Evolutionary conservation across 2,797 vertebrate genomes (phyloP), one percentile per base, ranked within the genome.

Genomic region (Bradypus variegatus): DNA sequence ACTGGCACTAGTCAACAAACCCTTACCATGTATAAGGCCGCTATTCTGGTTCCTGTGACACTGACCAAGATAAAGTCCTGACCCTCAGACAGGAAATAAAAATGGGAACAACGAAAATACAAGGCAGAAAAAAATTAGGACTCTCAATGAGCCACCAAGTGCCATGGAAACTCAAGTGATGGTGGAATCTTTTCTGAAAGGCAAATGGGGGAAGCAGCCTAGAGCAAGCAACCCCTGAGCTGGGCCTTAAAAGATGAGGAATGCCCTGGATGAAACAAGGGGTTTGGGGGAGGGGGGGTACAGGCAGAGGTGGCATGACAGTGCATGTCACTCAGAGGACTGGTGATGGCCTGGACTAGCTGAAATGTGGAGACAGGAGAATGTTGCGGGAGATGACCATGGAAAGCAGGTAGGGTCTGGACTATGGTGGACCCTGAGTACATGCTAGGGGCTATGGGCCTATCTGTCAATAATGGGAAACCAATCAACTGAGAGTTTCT

Each of bases 11-110:
- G 2, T n/a, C 60, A 36, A 58, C n/a, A 29, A 19, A 10, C 0
- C 4, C 0, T 4, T 38, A 15, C 15, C 5, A 15, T 0, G 1
- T 1, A 1, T 5, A 41, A 45, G 53, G 77, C 41, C 0, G 10
- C 80, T 41, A 31, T 8, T n/a, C 72, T 36, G 3, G 70, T 8
- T 9, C 38, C 48, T 2, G 21, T 13, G 36, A 41, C 62, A 73
- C 69, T 75, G 11, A 38, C 36, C 36, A 41, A 65, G 21, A 38
- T 25, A 72, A 41, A 72, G 38, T 70, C 23, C 36, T 23, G 25
- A 41, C 36, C 9, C 23, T 33, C 69, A 72, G 65, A 27, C 38
- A 1, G 21, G 0, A 31, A n/a, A 50, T 38, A 53, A 45, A 27
- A 65, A 45, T 2, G 12, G 85, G 27, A 38, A 53, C 70, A 53